Percentiles rank a stretch among this genome's conserved stretches.
Conservation (phyloP, 2,888 invertebrate genomes). For the Parnassius orleans region DNA sequence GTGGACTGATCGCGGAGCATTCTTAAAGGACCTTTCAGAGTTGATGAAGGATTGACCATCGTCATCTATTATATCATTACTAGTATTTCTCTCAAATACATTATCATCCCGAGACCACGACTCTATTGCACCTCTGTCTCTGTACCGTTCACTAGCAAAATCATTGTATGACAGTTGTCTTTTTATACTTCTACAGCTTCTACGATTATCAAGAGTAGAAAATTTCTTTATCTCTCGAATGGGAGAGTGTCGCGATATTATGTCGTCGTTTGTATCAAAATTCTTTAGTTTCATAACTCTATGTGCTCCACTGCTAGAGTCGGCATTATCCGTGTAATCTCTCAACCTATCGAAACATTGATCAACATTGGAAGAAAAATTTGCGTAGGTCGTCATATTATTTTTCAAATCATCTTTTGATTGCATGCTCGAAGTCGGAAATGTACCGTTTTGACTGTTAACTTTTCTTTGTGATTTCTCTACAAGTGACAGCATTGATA, state of each 20-base stretch:
- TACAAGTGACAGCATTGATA: conserved; percentile 70
- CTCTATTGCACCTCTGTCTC: conserved; percentile 57
- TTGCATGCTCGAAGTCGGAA: conserved; percentile 61
- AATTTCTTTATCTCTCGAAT: conserved; percentile 62
- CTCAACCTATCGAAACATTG: conserved; percentile 73
- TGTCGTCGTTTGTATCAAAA: conserved; percentile 67
- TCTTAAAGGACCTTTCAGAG: conserved; percentile 59
- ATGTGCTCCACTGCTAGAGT: conserved; percentile 45
- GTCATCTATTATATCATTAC: conserved; percentile 60
- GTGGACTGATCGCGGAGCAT: conserved; percentile 48
- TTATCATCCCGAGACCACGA: conserved; percentile 61
- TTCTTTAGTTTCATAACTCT: conserved; percentile 68
- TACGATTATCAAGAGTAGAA: conserved; percentile 73
- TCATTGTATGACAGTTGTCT: conserved; percentile 78
- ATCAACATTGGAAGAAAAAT: conserved; percentile 75
- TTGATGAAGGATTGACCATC: conserved; percentile 64
- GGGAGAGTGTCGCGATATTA: conserved; percentile 56
- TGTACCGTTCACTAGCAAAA: conserved; percentile 69
- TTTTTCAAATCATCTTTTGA: conserved; percentile 65
- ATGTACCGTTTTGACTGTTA: conserved; percentile 72
- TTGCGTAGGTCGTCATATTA: conserved; percentile 65
- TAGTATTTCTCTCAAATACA: conserved; percentile 56
- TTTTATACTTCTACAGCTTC: conserved; percentile 69
- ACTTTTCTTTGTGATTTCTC: conserved; percentile 70
- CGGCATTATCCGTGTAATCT: conserved; percentile 55